Base-by-base conservation (phyloP, 2,888 invertebrate species). In the Thalpophila matura region DNA sequence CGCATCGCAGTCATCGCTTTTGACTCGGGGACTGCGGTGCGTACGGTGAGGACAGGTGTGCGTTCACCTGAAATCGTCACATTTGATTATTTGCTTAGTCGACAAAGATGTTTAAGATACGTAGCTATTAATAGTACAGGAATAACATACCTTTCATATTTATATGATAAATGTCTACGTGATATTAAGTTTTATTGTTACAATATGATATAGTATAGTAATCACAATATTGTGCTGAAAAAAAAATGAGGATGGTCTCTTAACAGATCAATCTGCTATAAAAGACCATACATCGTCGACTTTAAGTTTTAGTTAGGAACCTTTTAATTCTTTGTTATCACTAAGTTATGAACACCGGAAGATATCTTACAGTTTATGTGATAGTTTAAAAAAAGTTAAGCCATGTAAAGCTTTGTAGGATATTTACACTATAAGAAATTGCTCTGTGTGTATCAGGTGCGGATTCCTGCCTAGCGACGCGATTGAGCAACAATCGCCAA, bases 401-500 rank as follows among this genome's bases (percentile, higher is more conserved):
- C 40, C 22, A 38, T 40, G 43, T 43, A 42, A 56, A 70, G 59
- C 49, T 53, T 67, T 45, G 45, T 61, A 68, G 65, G 60, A 56
- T 58, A 50, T 60, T 55, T 61, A 29, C 70, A 61, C 64, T 72
- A 73, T 77, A 85, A 84, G 77, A 77, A 74, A 79, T 82, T 89
- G 83, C 83, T 91, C 84, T 92, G 83, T 92, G 83, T 90, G 87
- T 93, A 90, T 89, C 94, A 94, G 94, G 89, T 94, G 94, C 94
- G 93, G 94, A 83, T 94, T 93, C 94, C 93, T 93, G 93, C 93
- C 94, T 82, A 92, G 89, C 88, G 93, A 93, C 90, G 90, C 92
- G 89, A 92, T 93, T 90, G 92, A 94, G 89, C 92, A 93, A 85
- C 93, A 93, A 91, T 93, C 93, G 86, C 93, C 94, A 82, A 91